These are phyloP conservation scores for Lipotes vexillifer DNA, from an alignment of 2,113 vertebrate species.

Conservation along the genomic window DNA sequence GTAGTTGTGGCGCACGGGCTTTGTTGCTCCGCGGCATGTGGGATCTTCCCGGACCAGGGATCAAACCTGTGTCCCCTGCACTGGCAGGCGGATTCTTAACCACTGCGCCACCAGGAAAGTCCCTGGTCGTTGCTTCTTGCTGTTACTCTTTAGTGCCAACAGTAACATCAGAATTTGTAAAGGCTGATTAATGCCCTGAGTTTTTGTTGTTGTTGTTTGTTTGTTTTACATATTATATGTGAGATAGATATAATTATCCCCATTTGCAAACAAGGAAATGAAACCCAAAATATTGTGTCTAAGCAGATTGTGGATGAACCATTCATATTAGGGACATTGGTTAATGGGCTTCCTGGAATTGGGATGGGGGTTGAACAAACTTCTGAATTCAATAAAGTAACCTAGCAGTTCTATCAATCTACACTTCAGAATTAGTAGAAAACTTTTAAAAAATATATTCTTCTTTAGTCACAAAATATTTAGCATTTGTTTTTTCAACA, in stretches of 20 bases:
- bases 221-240: not conserved
- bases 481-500: not conserved
- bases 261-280: not conserved
- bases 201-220: not conserved
- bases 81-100: no score
- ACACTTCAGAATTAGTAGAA: not conserved
- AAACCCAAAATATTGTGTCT: not conserved
- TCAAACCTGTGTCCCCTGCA: no score
- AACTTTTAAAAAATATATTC: not conserved
- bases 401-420: not conserved
- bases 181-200: not conserved
- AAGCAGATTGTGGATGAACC: not conserved
- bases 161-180: not conserved
- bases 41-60: no score
- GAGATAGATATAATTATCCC: not conserved
- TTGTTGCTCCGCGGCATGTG: no score
- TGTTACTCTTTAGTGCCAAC: not conserved
- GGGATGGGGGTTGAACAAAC: not conserved
- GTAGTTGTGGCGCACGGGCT: no score
- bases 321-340: not conserved
- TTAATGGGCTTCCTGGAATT: not conserved
- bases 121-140: not conserved
- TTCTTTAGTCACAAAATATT: not conserved
- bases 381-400: conserved; percentile 15
- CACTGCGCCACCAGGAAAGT: no score